Base-by-base conservation (phyloP, 2,888 invertebrate genomes). In the Phengaris arion region DNA sequence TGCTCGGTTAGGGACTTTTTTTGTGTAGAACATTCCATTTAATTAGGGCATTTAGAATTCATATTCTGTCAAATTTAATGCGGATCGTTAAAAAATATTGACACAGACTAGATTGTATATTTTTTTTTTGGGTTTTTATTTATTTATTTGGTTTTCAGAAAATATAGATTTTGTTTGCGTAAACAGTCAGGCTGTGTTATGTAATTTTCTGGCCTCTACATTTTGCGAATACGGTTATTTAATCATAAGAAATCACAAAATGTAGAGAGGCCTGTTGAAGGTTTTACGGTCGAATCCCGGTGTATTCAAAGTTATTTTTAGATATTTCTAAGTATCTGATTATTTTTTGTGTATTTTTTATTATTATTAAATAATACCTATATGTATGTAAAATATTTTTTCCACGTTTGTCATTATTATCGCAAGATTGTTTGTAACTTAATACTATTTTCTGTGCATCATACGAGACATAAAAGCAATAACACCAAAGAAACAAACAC, bases 1-100 rank as follows among this genome's bases (percentile, higher is more conserved):
- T 83, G 83, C 79, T 76, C 68, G 52, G 15, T 74, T 69, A 74
- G 74, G 76, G 73, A 76, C 75, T 76, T 45, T 74, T 78, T 79
- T 80, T 80, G 77, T 80, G 64, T 77, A 68, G 13, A 22, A 48
- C 22, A 69, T 68, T 75, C 68, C 46, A 55, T 70, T 15, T 46
- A 35, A 64, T 35, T 64, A 64, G 12, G 64, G 35, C 35, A 64
- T 64, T 45, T 64, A 64, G 35, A 0, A 64, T 35, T 64, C 64
- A 64, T 64, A 64, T 64, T 64, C 35, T 64, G 64, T 64, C 64
- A 64, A 10, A 4, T 57, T 15, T 57, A 22, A 64, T 45, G 64
- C 35, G n/a, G 12, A 12, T 12, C 6, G 64, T 12, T 64, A 35
- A 6, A 5, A 10, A 45, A 64, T 45, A 64, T 64, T 12, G 64